These are phyloP conservation scores for Myodes glareolus DNA, from an alignment of 2,113 vertebrate genomes.

Conservation along the genomic window DNA sequence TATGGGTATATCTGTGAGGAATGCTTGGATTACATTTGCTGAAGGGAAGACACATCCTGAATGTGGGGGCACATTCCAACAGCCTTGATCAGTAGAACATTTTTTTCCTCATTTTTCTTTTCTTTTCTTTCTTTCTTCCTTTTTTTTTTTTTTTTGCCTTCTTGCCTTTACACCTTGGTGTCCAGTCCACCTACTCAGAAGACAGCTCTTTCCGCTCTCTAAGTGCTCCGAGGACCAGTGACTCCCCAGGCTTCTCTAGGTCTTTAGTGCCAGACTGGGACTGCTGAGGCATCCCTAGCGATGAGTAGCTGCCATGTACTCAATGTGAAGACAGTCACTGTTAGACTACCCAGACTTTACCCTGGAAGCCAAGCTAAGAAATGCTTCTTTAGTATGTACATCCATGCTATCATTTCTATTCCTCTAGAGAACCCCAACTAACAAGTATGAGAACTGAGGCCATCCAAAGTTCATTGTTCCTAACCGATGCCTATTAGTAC, in stretches of 20 bases:
- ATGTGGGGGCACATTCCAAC: not conserved
- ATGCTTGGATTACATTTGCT: not conserved
- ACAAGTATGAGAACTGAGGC: not conserved
- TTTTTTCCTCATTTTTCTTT: no score
- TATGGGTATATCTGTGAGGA: not conserved
- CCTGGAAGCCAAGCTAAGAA: not conserved
- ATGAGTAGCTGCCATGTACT: no score
- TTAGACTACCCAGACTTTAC: no score
- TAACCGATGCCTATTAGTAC: not conserved
- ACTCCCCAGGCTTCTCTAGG: not conserved
- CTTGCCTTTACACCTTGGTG: not conserved
- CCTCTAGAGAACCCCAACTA: not conserved
- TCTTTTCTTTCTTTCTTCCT: not conserved
- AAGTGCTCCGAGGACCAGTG: not conserved
- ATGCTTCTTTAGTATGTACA: not conserved
- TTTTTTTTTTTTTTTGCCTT: not conserved
- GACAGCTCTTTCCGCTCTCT: not conserved
- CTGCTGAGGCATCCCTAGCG: not conserved
- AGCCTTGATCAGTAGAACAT: no score
- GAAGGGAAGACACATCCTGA: not conserved
- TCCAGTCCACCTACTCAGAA: not conserved
- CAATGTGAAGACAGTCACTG: not conserved
- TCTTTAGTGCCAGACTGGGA: not conserved
- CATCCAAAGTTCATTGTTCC: not conserved
- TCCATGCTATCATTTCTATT: not conserved